Evolutionary conservation across 53 echinoderm and acorn worm genomes (phyloP), one percentile per base, ranked within the genome.

Genomic region (Apostichopus leukothele): DNA sequence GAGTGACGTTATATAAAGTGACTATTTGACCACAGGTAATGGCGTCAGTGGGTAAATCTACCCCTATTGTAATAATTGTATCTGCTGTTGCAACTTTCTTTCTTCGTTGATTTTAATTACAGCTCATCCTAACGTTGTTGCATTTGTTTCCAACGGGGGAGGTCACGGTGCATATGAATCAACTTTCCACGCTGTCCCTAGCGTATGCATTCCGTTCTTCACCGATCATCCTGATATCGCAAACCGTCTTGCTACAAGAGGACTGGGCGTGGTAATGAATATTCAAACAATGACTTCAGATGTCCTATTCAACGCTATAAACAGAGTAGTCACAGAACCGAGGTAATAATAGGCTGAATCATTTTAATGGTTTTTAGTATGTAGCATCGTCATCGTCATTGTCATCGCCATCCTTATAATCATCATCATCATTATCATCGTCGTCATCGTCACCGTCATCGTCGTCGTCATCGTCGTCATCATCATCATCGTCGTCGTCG

Each of bases 161-260:
- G 86, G 86, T 50, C 74, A 67, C 16, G 86, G 86, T 7, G 73
- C 50, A 26, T 86, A 86, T 27, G 86, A 86, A 11, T 71, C 86
- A 7, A 86, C 74, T 0, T 73, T 16, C 67, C 86, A 86, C 5
- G 86, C 52, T 14, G 86, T 86, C 23, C 86, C 86, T 14, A 27
- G 68, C 5, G 74, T 86, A 39, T 22, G 73, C 26, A 53, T 86
- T n/a, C 86, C 86, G 16, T 86, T 86, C 73, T 86, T 86, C 67
- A 86, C 86, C 54, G 86, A 86, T 52, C 86, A 86, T 52, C 73
- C 74, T 16, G 86, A 86, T 52, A 86, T 67, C 18, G 74, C 86
- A 11, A 53, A 26, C 26, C 86, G 86, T 71, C 74, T 86, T 6
- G 74, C 67, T 14, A 71, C 73, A 1, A 86, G 54, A 50, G 86